These are phyloP conservation scores for Drosophila repleta DNA, from an alignment of 1,140 invertebrate genomes.

Conservation along the genomic window DNA sequence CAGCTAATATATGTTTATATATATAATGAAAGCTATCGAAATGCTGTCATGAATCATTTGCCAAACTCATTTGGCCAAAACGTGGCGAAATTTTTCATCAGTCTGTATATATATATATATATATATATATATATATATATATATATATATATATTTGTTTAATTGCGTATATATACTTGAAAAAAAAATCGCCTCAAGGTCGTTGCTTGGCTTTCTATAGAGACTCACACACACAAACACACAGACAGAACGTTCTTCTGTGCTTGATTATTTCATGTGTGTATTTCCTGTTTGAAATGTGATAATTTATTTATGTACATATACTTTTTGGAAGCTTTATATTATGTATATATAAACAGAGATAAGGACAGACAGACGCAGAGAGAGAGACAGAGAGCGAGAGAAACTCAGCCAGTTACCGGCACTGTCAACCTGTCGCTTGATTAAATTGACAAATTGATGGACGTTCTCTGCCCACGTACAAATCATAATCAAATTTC, in stretches of 20 bases:
- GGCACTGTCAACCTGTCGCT: slow-evolving; percentile 34
- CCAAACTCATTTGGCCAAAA: slow-evolving; percentile 46
- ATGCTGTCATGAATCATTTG: slow-evolving; percentile 53
- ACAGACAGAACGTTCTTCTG: slow-evolving; percentile 35
- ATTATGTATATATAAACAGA: slow-evolving; percentile 21
- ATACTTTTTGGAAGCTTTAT: slow-evolving; percentile 32
- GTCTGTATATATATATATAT: slow-evolving; percentile 14
- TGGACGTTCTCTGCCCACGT: background rate
- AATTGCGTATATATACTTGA: slow-evolving; percentile 36
- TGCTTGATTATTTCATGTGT: slow-evolving; percentile 53
- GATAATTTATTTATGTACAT: slow-evolving; percentile 60
- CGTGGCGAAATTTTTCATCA: slow-evolving; percentile 52
- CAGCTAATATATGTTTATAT: slow-evolving; percentile 14
- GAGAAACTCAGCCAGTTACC: slow-evolving; percentile 12
- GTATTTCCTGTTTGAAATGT: slow-evolving; percentile 63
- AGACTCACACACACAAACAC: slow-evolving; percentile 15
- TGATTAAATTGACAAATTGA: slow-evolving; percentile 31
- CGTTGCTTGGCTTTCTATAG: slow-evolving; percentile 45
- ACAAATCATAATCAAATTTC: slow-evolving; percentile 5
- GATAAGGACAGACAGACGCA: background rate
- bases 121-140: slow-evolving; percentile 1
- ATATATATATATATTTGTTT: slow-evolving; percentile 7
- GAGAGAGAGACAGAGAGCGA: background rate
- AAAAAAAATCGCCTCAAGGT: slow-evolving; percentile 47
- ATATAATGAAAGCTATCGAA: slow-evolving; percentile 32